phyloP scores from a whole-genome alignment of 2,888 invertebrate species.

The Lycia hirtaria region DNA sequence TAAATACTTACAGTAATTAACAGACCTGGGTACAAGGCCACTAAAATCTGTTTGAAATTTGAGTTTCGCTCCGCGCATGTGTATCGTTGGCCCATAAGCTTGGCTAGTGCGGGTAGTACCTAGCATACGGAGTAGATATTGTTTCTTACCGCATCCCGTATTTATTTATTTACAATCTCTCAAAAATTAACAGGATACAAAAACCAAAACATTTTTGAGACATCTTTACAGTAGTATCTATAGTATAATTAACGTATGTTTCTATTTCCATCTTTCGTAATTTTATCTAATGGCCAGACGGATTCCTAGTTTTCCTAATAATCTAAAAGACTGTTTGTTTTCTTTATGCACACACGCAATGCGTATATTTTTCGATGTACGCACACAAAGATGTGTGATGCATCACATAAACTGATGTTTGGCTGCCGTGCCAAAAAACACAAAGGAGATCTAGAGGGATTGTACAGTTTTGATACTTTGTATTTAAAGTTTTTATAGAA shows the following conservation, averaged over 20 bases:
- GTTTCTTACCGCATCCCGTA: too few relatives aligned
- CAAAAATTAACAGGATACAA: too few relatives aligned
- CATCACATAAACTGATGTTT: conserved; percentile 80
- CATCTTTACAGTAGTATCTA: too few relatives aligned
- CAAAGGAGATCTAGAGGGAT: conserved; percentile 58
- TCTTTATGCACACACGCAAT: conserved; percentile 46
- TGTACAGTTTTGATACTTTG: conserved; percentile 64
- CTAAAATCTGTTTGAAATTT: too few relatives aligned
- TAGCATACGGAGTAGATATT: too few relatives aligned
- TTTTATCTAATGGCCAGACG: conserved; percentile 12
- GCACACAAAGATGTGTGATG: conserved; percentile 55
- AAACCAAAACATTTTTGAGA: too few relatives aligned
- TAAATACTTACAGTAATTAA: too few relatives aligned
- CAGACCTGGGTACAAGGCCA: too few relatives aligned
- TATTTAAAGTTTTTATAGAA: background rate
- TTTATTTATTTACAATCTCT: too few relatives aligned
- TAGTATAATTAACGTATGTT: background rate
- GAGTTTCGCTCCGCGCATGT: too few relatives aligned
- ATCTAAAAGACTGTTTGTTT: conserved; percentile 47
- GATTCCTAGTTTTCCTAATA: conserved; percentile 36
- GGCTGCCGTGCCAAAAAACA: conserved; percentile 83
- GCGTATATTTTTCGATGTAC: conserved; percentile 50
- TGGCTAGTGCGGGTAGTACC: too few relatives aligned
- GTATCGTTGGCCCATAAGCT: too few relatives aligned
- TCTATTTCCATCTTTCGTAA: background rate